Evolutionary conservation across 2,888 invertebrate genomes (phyloP).

Genomic region (Melitaea athalia): DNA sequence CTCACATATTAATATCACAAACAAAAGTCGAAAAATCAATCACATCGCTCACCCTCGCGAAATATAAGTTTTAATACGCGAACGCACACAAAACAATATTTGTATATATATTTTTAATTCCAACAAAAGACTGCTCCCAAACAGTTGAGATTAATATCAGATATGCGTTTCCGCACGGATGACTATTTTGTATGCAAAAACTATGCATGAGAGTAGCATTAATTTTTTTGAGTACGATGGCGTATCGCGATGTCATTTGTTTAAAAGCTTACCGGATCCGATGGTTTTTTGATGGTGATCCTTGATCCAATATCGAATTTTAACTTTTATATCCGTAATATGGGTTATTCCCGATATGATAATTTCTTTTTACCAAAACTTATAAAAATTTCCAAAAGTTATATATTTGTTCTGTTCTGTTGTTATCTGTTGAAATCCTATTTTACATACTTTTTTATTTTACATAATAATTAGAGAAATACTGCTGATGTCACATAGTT

Average conservation of each 20-base stretch:
- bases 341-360: no score
- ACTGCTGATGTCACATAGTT: no score
- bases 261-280: conserved; percentile 37
- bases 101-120: conserved; percentile 34
- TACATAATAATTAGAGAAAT: no score
- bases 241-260: conserved; percentile 37
- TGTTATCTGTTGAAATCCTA: no score
- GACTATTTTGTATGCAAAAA: conserved; percentile 44
- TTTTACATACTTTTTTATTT: no score
- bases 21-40: conserved; percentile 34
- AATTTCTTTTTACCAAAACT: no score
- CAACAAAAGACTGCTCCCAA: conserved; percentile 39
- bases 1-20: conserved; percentile 6
- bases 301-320: conserved; percentile 22
- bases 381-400: no score
- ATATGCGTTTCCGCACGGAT: conserved; percentile 43
- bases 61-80: conserved; percentile 37
- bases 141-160: conserved; percentile 44
- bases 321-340: not conserved
- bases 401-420: no score
- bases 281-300: conserved; percentile 22
- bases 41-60: conserved; percentile 17
- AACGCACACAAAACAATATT: conserved; percentile 30
- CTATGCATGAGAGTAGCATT: conserved; percentile 42
- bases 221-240: conserved; percentile 45